Evolutionary conservation across 2,797 vertebrate species (phyloP).

Genomic region (Peromyscus attwateri): DNA sequence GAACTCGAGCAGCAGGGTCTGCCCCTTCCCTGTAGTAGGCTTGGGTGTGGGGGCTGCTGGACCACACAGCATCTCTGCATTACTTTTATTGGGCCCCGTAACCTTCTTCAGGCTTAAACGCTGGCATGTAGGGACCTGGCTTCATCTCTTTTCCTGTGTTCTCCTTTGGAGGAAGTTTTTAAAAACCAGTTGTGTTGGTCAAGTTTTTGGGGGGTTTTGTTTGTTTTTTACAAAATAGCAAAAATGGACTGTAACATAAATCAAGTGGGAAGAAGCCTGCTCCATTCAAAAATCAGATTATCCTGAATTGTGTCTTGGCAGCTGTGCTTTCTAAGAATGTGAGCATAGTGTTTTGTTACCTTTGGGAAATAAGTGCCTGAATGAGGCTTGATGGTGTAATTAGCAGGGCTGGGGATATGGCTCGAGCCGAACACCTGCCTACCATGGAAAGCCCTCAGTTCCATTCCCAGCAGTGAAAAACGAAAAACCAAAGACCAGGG

Average conservation of each 20-base stretch:
- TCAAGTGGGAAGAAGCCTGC: not conserved
- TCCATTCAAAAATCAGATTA: not conserved
- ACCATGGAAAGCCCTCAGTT: not conserved
- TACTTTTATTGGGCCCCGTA: not conserved
- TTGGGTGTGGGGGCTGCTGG: rapidly evolving
- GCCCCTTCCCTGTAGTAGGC: not conserved
- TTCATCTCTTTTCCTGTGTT: not conserved
- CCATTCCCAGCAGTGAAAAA: not conserved
- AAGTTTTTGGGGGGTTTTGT: not conserved
- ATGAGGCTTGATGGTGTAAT: not conserved
- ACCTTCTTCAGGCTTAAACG: not conserved
- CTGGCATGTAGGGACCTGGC: not conserved
- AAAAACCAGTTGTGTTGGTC: not conserved
- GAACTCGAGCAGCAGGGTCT: not conserved
- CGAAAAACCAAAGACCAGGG: not conserved
- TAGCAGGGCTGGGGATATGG: not conserved
- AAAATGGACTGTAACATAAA: slow-evolving; percentile 2
- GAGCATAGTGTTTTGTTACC: not conserved
- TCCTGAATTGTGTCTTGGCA: not conserved
- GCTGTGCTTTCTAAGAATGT: not conserved
- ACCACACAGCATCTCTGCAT: rapidly evolving
- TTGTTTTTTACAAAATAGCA: not conserved
- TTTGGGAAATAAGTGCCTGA: not conserved
- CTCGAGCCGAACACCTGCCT: not conserved
- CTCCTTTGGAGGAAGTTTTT: not conserved